Base-by-base conservation (phyloP, 2,113 vertebrate species). In the Pelecanoides urinatrix region DNA sequence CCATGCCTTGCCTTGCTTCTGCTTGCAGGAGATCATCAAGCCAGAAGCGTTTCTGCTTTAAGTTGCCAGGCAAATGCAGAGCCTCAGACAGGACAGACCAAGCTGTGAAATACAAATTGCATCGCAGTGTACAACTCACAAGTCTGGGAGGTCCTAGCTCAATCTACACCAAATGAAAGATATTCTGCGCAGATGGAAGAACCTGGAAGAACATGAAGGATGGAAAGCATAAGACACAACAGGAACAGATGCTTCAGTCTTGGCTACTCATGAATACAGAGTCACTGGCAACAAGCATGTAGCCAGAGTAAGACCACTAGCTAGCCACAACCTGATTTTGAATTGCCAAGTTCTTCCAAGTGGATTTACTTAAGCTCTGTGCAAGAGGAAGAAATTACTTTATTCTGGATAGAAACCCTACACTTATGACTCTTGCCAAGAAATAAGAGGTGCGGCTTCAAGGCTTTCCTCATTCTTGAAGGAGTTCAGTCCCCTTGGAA, bases 121-220 rank as follows among this genome's bases (percentile, higher is more conserved):
- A 16, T 56, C 2, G 0, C 36, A 49, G 36, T 1, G 0, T n/a
- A 30, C 27, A 52, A 16, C 23, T 42, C n/a, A n/a, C 16, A 56
- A 49, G n/a, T 44, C 44, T 49, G 32, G 38, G 70, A 73, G 10
- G 30, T 74, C 58, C 27, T 67, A 29, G 32, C 36, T 40, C 16
- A 14, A 21, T 36, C 26, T 52, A 22, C 14, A n/a, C 10, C n/a
- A 55, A 65, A 47, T 18, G 32, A 23, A 62, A 52, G 50, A 40
- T 58, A 61, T 13, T 77, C 53, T 42, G 32, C 16, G 26, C 29
- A 89, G n/a, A 81, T n/a, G n/a, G n/a, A 66, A 47, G 5, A 80
- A 47, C 13, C 10, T 26, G 34, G 65, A 71, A 93, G 42, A 81
- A 67, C 14, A 53, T 10, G 53, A 86, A 89, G 34, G 55, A 63